Conservation (phyloP, 2,113 vertebrate species). For the Ceratotherium simum region DNA sequence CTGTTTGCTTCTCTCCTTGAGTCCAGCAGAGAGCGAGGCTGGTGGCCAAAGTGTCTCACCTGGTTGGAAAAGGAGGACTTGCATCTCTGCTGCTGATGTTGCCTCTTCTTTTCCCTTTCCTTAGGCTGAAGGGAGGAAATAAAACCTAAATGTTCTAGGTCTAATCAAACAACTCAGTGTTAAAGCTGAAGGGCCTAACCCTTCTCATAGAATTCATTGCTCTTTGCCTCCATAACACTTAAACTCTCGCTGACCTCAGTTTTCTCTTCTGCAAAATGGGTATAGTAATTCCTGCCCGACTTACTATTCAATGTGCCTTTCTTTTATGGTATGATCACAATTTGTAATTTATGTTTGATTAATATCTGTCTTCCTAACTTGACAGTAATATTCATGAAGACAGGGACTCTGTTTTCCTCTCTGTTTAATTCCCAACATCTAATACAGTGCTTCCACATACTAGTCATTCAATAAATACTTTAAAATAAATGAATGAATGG, state of each 20-base stretch:
- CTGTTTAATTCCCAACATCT: neutral
- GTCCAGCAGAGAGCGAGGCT: neutral
- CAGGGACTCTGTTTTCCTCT: neutral
- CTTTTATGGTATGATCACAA: neutral
- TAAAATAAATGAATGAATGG: constrained; percentile 16
- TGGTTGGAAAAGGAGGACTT: neutral
- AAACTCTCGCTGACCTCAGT: neutral
- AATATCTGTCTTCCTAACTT: constrained; percentile 13
- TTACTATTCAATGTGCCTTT: neutral
- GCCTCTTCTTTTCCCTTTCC: neutral
- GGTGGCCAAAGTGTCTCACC: neutral
- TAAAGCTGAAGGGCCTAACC: neutral
- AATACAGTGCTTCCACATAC: neutral
- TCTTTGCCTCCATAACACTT: neutral
- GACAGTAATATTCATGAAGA: neutral
- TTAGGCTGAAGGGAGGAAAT: neutral
- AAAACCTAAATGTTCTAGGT: neutral
- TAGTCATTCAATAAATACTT: constrained; percentile 1
- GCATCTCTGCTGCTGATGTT: neutral
- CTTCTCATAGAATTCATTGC: neutral
- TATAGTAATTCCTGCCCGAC: neutral
- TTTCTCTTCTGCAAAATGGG: constrained; percentile 20
- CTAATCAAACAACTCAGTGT: neutral
- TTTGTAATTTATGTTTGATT: constrained; percentile 36
- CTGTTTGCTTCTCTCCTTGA: neutral